Percentiles rank a stretch among this genome's conserved stretches.
Evolutionary conservation across 2,797 vertebrate species (phyloP).

Genomic region (Takifugu ocellatus): DNA sequence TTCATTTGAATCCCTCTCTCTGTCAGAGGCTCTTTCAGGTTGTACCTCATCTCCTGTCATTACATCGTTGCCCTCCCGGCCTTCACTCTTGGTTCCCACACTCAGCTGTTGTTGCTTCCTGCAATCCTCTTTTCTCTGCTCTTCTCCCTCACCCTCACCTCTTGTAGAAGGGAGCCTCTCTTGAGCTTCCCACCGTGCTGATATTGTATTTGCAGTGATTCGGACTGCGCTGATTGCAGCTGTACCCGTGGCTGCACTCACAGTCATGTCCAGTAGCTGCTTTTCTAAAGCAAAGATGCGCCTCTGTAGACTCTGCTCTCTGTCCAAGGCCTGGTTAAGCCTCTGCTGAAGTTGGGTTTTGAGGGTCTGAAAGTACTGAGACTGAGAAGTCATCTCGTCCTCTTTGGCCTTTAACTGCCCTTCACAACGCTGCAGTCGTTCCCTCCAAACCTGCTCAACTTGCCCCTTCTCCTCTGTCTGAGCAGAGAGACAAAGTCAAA

Average conservation of each 20-base stretch:
- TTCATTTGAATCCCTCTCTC: constrained; percentile 36
- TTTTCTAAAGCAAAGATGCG: constrained; percentile 76
- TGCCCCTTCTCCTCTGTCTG: constrained; percentile 75
- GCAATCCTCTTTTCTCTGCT: constrained; percentile 50
- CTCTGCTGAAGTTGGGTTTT: constrained; percentile 78
- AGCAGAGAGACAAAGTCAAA: neutral
- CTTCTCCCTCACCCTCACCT: constrained; percentile 52
- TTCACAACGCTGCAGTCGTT: constrained; percentile 73
- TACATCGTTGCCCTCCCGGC: constrained; percentile 19
- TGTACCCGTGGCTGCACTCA: constrained; percentile 55
- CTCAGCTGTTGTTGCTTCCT: constrained; percentile 42
- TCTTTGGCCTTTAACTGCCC: constrained; percentile 79
- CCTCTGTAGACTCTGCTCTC: constrained; percentile 69
- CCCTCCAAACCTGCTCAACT: constrained; percentile 68
- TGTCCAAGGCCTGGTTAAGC: constrained; percentile 65
- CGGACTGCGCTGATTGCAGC: constrained; percentile 31
- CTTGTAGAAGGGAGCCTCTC: constrained; percentile 46
- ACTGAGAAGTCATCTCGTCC: constrained; percentile 78
- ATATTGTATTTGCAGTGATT: constrained; percentile 39
- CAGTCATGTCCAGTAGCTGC: constrained; percentile 72
- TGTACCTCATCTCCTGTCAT: constrained; percentile 17
- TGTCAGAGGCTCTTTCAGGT: constrained; percentile 21
- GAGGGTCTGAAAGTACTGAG: constrained; percentile 81
- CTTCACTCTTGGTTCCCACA: constrained; percentile 16
- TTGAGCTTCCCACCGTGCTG: constrained; percentile 45